A percentile compares a stretch with the other conserved stretches of the same genome.
Evolutionary conservation across 2,888 invertebrate species (phyloP).

Genomic region (Lepidochrysops patricia): DNA sequence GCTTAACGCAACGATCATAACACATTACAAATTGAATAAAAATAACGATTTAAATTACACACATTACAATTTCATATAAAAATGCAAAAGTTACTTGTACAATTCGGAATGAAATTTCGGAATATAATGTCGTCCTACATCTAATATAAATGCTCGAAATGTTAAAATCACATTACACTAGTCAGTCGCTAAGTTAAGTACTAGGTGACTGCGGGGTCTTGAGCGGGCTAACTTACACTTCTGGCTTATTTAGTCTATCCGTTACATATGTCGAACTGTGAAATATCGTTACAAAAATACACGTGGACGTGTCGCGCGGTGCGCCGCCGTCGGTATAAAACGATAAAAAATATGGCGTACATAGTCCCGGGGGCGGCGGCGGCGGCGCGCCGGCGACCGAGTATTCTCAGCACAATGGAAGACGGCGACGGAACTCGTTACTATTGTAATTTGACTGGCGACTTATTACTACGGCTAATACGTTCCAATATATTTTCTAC

Average conservation of each 20-base stretch:
- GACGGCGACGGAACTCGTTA: conserved; percentile 12
- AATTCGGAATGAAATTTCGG: conserved; percentile 12
- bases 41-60: conserved; percentile 5
- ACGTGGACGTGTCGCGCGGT: not conserved
- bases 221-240: conserved; percentile 27
- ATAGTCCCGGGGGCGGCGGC: not conserved
- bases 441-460: not conserved
- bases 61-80: conserved; percentile 7
- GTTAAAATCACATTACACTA: conserved; percentile 29
- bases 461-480: not conserved
- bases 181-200: conserved; percentile 33
- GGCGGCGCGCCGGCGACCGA: conserved; percentile 2
- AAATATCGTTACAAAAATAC: conserved; percentile 20
- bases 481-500: conserved; percentile 8
- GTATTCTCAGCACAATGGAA: conserved; percentile 2
- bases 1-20: conserved; percentile 1
- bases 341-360: not conserved
- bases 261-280: not conserved
- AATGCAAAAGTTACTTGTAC: conserved; percentile 7
- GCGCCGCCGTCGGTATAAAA: not conserved
- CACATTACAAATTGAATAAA: conserved; percentile 9
- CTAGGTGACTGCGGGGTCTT: conserved; percentile 22
- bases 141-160: conserved; percentile 23
- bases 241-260: conserved; percentile 2
- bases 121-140: conserved; percentile 10